Evolutionary conservation across 2,797 vertebrate species (phyloP), one percentile per base, ranked within the genome.

Genomic region (Centropyge bicolor): DNA sequence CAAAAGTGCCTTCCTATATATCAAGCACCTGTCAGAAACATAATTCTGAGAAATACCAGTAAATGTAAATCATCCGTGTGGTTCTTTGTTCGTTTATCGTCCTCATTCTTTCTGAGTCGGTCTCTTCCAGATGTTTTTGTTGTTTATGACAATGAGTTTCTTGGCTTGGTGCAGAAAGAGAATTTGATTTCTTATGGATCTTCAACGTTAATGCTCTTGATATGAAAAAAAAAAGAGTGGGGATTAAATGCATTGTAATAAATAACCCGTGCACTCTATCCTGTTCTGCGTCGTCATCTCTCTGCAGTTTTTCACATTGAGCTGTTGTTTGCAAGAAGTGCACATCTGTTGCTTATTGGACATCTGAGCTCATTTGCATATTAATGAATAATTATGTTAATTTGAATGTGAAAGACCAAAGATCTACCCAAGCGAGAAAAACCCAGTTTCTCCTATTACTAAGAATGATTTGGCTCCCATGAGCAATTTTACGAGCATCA

Each of bases 341-440:
- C 88, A 91, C 94, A 95, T 93, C 93, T 95, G 93, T 94, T 95
- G 91, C 86, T 83, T 86, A 87, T 86, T 88, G 89, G 95, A 95
- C 94, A 95, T 95, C 95, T 95, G 95, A 88, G 54, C 41, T 74
- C 43, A 93, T 96, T 94, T 95, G 81, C 94, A 95, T 95, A 94
- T 95, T 96, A 94, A 95, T 95, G 89, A 95, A 95, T 95, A 93
- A 95, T 95, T 96, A 95, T 96, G 94, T 84, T 94, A 94, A 95
- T 95, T 86, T 92, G 67, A 91, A 90, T 88, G 82, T 52, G 62
- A 92, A 90, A 87, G 80, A 93, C 92, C 90, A 88, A 92, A 91
- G 86, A 89, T 87, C 56, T 86, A 86, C 78, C 86, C 82, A 64
- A 78, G 77, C 54, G 55, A 64, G 72, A 84, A 60, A 74, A 76